A percentile compares a stretch with the other conserved stretches of the same genome.
Evolutionary conservation across 2,113 vertebrate genomes (phyloP).

Genomic region (Arothron firmamentum): DNA sequence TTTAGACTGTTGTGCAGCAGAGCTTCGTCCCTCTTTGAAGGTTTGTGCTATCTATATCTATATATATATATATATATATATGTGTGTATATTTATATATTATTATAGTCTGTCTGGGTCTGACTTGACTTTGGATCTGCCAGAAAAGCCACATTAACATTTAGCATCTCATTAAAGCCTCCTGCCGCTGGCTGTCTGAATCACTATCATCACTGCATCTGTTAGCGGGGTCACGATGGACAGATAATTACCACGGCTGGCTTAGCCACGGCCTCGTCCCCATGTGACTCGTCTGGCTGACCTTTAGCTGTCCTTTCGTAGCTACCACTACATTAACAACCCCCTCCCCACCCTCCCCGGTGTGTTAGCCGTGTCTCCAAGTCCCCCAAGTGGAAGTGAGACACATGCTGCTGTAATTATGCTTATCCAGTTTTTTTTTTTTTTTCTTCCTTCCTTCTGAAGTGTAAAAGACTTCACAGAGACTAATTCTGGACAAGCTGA

Average conservation of each 20-base stretch:
- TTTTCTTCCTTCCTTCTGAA: slow-evolving; percentile 9
- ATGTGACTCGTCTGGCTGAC: slow-evolving; percentile 32
- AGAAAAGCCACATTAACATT: slow-evolving; percentile 61
- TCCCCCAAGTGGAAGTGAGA: slow-evolving; percentile 23
- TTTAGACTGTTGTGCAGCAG: slow-evolving; percentile 73
- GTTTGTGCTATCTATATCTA: slow-evolving; percentile 68
- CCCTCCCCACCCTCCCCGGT: neutral
- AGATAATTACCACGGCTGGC: slow-evolving; percentile 33
- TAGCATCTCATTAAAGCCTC: slow-evolving; percentile 57
- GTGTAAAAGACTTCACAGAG: slow-evolving; percentile 25
- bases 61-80: slow-evolving; percentile 36
- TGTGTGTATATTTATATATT: slow-evolving; percentile 31
- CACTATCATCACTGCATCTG: slow-evolving; percentile 32
- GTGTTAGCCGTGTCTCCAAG: slow-evolving; percentile 14
- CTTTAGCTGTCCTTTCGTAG: slow-evolving; percentile 39
- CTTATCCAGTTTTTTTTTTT: slow-evolving; percentile 9
- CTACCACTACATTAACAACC: slow-evolving; percentile 35
- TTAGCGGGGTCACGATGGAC: slow-evolving; percentile 30
- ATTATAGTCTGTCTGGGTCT: slow-evolving; percentile 45
- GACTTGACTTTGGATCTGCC: slow-evolving; percentile 51
- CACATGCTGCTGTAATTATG: slow-evolving; percentile 14
- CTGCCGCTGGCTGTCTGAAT: slow-evolving; percentile 44
- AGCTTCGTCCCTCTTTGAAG: slow-evolving; percentile 64
- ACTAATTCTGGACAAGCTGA: slow-evolving; percentile 31
- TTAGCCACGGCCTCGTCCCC: slow-evolving; percentile 1